A percentile compares a stretch with the other conserved stretches of the same genome.
These are phyloP conservation scores for Paratilapia polleni DNA, from an alignment of 2,113 vertebrate genomes.

Conservation along the genomic window DNA sequence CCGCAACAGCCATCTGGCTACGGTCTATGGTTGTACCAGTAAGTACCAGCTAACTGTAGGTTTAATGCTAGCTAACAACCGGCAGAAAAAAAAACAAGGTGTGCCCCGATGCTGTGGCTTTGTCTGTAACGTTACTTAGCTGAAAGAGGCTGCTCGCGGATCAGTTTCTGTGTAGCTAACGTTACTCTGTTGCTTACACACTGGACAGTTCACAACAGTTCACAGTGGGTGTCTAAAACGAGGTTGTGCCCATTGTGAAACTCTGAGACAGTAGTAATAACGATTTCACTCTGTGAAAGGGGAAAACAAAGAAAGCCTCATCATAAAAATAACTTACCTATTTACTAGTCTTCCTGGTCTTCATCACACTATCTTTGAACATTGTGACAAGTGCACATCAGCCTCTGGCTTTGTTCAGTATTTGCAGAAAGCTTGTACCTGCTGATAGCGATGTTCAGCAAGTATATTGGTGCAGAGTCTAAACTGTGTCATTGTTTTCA, in stretches of 20 bases:
- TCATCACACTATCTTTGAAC: neutral
- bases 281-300: no score
- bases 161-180: neutral
- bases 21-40: neutral
- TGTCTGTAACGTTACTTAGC: neutral
- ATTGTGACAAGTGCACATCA: neutral
- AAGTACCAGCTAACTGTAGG: neutral
- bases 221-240: neutral
- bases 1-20: neutral
- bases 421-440: neutral
- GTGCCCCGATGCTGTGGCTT: conserved; percentile 33
- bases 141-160: neutral
- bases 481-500: neutral
- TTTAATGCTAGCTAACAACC: neutral
- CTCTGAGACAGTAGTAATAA: neutral
- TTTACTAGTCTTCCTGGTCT: neutral
- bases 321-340: neutral
- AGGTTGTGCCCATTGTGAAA: neutral
- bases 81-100: conserved; percentile 12
- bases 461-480: no score
- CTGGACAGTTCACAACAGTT: neutral
- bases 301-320: neutral
- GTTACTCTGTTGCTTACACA: neutral
- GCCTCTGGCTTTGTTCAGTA: no score
- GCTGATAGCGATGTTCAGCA: neutral